Evolutionary conservation across 2,797 vertebrate genomes (phyloP).

Genomic region (Tadarida brasiliensis): DNA sequence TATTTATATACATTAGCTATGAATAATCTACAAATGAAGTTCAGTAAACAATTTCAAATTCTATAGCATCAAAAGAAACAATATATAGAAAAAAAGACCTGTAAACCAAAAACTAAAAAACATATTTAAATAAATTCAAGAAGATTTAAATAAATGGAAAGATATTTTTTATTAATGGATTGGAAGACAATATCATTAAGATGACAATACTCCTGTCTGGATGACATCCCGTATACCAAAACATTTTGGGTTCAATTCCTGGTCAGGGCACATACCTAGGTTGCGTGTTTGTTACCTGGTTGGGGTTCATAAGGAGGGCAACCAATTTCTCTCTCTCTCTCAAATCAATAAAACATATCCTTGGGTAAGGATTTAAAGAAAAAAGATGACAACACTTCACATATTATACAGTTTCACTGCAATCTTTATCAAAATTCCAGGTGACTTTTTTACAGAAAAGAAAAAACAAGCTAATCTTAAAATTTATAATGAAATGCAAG

Average conservation of each 20-base stretch:
- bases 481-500: neutral
- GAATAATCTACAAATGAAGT: neutral
- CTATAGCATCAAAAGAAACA: neutral
- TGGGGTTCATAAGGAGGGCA: too few species aligned
- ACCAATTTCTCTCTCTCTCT: too few species aligned
- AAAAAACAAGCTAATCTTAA: neutral
- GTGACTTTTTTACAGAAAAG: neutral
- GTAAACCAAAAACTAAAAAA: neutral
- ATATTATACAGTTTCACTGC: neutral
- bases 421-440: neutral
- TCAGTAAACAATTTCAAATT: neutral
- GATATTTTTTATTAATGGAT: neutral
- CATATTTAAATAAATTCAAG: neutral
- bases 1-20: neutral
- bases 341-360: too few species aligned
- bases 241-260: too few species aligned
- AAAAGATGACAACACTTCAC: neutral
- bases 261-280: too few species aligned
- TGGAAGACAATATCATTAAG: neutral
- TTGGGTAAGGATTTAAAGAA: too few species aligned
- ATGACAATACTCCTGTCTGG: neutral
- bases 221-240: too few species aligned
- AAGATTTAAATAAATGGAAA: neutral
- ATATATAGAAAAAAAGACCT: neutral
- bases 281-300: too few species aligned